A percentile compares a stretch with the other conserved stretches of the same genome.
phyloP scores from a whole-genome alignment of 2,113 vertebrate species.

The Limanda limanda region DNA sequence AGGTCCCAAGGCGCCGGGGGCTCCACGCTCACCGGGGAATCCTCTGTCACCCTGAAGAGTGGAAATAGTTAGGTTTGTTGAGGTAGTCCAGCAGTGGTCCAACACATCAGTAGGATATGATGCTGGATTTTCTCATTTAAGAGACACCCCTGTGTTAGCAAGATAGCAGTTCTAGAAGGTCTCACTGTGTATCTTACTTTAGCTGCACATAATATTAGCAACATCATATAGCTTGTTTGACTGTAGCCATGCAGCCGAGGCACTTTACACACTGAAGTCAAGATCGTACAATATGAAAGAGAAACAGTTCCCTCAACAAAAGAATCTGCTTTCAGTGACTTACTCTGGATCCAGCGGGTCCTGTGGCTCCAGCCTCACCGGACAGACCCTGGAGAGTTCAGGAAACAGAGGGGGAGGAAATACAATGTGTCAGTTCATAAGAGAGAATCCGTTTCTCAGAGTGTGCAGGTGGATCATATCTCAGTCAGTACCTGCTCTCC shows the following conservation, averaged over 20 bases:
- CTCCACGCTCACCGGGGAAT: conserved; percentile 95
- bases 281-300: too few species aligned
- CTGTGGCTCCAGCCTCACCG: conserved; percentile 90
- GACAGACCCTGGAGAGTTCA: conserved; percentile 82
- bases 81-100: background rate
- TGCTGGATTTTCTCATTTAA: too few species aligned
- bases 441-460: background rate
- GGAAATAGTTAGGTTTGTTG: background rate
- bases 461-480: background rate
- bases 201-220: background rate
- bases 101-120: background rate
- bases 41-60: conserved; percentile 92
- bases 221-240: background rate
- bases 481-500: conserved; percentile 90
- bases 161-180: background rate
- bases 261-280: background rate
- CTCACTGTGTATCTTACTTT: background rate
- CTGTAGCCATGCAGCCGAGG: background rate
- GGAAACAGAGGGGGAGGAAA: background rate
- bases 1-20: conserved; percentile 88
- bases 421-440: background rate
- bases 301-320: too few species aligned
- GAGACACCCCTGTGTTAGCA: background rate
- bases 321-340: conserved; percentile 66
- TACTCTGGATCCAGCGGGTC: conserved; percentile 90